These are phyloP conservation scores for Herpailurus yagouaroundi DNA, from an alignment of 2,113 vertebrate species.

Conservation along the genomic window DNA sequence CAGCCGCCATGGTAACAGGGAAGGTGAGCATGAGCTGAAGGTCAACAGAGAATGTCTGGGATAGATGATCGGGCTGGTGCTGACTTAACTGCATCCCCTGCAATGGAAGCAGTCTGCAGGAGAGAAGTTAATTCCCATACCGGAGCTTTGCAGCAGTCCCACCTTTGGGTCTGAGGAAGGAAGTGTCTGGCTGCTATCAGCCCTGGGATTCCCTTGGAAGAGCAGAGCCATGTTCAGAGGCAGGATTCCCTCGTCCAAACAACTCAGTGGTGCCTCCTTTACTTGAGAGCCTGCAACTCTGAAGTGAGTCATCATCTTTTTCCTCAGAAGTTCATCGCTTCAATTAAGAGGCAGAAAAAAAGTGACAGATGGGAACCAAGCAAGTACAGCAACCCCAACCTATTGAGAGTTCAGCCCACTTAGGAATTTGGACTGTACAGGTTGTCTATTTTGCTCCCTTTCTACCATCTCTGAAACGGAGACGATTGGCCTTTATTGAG, in stretches of 20 bases:
- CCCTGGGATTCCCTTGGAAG: background rate
- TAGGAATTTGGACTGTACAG: background rate
- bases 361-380: background rate
- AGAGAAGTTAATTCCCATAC: background rate
- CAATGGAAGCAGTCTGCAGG: background rate
- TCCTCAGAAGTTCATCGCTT: constrained; percentile 22
- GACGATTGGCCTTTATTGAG: background rate
- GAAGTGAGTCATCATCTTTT: background rate
- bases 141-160: background rate
- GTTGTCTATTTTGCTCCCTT: background rate
- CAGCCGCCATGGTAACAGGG: background rate
- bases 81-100: background rate
- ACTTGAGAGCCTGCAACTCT: background rate
- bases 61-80: background rate
- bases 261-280: background rate
- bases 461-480: background rate
- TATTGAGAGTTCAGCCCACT: background rate
- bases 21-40: background rate
- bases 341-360: background rate
- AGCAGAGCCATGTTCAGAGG: constrained; percentile 13
- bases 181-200: background rate
- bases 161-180: background rate
- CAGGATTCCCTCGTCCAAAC: background rate
- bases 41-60: background rate
- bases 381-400: background rate